Percentiles rank a stretch among this genome's conserved stretches.
These are phyloP conservation scores for Bergia puertoricense DNA, from an alignment of 92 coral and sea anemone genomes.

Conservation along the genomic window DNA sequence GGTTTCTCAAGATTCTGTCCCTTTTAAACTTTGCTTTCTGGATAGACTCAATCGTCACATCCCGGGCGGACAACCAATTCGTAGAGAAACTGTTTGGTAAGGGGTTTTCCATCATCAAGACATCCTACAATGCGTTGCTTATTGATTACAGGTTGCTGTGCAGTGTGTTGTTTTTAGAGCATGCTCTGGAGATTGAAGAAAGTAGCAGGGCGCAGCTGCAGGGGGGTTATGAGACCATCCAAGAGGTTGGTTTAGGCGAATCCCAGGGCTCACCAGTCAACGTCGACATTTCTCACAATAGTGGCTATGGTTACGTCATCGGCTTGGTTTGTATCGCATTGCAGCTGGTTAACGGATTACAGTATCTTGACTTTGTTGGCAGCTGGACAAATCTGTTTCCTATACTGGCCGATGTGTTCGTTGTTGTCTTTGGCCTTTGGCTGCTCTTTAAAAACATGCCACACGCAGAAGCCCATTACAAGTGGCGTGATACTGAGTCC, in stretches of 20 bases:
- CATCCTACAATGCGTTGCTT: conserved; percentile 80
- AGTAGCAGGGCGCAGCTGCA: conserved; percentile 41
- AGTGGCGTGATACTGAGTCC: conserved; percentile 87
- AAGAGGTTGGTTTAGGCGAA: neutral
- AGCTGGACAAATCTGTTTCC: conserved; percentile 83
- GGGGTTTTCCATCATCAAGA: conserved; percentile 75
- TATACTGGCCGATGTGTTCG: conserved; percentile 59
- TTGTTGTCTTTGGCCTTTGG: conserved; percentile 66
- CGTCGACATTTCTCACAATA: conserved; percentile 67
- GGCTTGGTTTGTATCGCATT: conserved; percentile 65
- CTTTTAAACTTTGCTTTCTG: conserved; percentile 84
- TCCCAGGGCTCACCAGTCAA: conserved; percentile 36
- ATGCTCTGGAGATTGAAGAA: conserved; percentile 79
- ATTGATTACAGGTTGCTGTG: conserved; percentile 90
- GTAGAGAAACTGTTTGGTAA: conserved; percentile 64
- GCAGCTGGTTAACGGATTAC: conserved; percentile 76
- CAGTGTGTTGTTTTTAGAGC: conserved; percentile 82
- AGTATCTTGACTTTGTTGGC: conserved; percentile 76
- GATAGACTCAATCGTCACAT: conserved; percentile 72
- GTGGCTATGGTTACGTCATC: conserved; percentile 75
- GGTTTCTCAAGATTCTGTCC: conserved; percentile 73
- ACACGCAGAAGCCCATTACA: conserved; percentile 25
- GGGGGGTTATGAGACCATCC: conserved; percentile 23
- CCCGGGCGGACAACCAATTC: conserved; percentile 67
- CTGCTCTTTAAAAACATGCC: conserved; percentile 55